Conservation (phyloP, 2,797 vertebrate genomes). For the Hipposideros larvatus region DNA sequence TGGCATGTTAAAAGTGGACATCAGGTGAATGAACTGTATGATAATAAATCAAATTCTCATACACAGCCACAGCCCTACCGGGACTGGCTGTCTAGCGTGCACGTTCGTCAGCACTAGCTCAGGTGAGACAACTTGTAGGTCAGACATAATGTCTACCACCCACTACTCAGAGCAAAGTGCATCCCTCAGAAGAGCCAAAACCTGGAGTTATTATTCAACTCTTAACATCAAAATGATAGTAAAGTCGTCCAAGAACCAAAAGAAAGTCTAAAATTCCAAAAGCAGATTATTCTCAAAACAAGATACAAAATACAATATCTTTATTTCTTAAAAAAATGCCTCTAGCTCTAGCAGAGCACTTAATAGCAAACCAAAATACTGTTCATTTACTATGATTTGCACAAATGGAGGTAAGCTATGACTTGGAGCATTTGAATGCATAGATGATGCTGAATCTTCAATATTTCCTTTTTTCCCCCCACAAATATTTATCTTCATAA, state of each 20-base stretch:
- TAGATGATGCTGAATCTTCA: background rate
- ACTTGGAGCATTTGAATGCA: background rate
- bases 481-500: background rate
- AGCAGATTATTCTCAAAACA: conserved; percentile 27
- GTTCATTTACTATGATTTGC: background rate
- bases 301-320: background rate
- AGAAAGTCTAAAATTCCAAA: conserved; percentile 33
- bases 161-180: background rate
- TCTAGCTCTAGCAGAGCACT: conserved; percentile 34
- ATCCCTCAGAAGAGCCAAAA: background rate
- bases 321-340: conserved; percentile 29
- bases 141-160: background rate
- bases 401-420: background rate
- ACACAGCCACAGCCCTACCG: background rate
- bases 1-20: background rate
- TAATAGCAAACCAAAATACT: background rate
- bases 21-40: background rate
- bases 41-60: background rate
- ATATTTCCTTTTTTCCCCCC: background rate
- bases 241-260: conserved; percentile 31
- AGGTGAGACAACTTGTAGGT: background rate
- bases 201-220: background rate
- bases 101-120: background rate
- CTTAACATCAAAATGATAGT: conserved; percentile 28
- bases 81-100: background rate